Percentiles rank a stretch among this genome's conserved stretches.
These are phyloP conservation scores for Melanocharis versteri DNA, from an alignment of 2,113 vertebrate genomes.

Conservation along the genomic window DNA sequence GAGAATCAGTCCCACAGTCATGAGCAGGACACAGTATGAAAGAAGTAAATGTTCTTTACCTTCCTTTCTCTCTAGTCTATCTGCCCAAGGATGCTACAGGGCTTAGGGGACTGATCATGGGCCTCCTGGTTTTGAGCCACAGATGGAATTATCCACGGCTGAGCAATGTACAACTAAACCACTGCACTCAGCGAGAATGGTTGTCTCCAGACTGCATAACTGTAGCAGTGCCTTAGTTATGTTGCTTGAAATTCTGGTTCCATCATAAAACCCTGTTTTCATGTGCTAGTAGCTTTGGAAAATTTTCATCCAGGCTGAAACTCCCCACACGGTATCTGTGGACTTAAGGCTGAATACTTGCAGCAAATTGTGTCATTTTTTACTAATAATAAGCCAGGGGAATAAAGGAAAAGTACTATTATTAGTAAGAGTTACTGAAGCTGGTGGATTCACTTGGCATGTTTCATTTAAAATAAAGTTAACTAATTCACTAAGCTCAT, in stretches of 20 bases:
- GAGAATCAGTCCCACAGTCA: neutral
- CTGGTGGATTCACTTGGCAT: neutral
- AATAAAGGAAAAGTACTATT: neutral
- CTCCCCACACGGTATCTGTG: rapidly evolving
- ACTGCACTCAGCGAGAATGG: rapidly evolving
- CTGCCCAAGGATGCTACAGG: neutral
- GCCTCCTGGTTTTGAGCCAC: neutral
- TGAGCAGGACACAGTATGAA: neutral
- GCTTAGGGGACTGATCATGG: neutral
- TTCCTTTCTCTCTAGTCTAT: neutral
- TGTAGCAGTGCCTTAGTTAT: neutral
- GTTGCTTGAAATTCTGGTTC: neutral
- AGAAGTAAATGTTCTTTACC: neutral
- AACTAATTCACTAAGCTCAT: neutral
- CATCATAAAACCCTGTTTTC: neutral
- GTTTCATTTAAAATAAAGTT: neutral
- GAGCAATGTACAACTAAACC: neutral
- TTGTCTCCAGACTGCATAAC: neutral
- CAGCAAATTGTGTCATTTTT: neutral
- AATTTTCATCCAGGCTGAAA: neutral
- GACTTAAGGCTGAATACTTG: neutral
- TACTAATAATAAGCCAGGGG: neutral
- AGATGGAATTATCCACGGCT: neutral
- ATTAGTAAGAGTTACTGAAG: neutral
- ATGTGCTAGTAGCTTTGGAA: neutral